Percentiles rank a stretch among this genome's conserved stretches.
Evolutionary conservation across 2,113 vertebrate species (phyloP).

Genomic region (Sturnus vulgaris): DNA sequence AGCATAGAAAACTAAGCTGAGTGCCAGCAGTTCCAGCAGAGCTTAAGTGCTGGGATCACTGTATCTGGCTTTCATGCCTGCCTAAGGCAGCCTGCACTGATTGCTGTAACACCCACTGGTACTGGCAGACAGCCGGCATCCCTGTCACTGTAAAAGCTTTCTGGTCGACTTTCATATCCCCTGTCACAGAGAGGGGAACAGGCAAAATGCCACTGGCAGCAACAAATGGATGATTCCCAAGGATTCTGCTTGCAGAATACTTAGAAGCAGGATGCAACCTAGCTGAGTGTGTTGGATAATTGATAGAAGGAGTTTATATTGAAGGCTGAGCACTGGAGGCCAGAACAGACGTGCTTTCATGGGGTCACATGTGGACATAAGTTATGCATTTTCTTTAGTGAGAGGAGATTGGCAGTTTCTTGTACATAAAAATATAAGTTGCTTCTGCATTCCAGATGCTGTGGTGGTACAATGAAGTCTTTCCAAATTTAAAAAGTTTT

Average conservation of each 20-base stretch:
- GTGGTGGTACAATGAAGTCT: not conserved
- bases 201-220: not conserved
- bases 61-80: not conserved
- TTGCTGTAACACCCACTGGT: not conserved
- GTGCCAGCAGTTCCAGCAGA: not conserved
- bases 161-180: fast-evolving
- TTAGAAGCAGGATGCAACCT: not conserved
- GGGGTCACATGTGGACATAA: not conserved
- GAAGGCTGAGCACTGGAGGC: not conserved
- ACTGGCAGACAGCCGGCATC: not conserved
- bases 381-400: not conserved
- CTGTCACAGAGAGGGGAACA: not conserved
- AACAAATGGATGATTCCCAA: not conserved
- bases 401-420: not conserved
- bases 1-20: not conserved
- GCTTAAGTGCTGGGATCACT: not conserved
- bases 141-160: not conserved
- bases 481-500: not conserved
- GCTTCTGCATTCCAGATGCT: not conserved
- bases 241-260: not conserved
- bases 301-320: not conserved
- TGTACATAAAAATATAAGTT: not conserved
- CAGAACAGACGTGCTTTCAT: fast-evolving
- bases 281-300: not conserved
- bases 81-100: not conserved